Evolutionary conservation across 2,113 vertebrate species (phyloP), one percentile per base, ranked within the genome.

Genomic region (Octodon degus): DNA sequence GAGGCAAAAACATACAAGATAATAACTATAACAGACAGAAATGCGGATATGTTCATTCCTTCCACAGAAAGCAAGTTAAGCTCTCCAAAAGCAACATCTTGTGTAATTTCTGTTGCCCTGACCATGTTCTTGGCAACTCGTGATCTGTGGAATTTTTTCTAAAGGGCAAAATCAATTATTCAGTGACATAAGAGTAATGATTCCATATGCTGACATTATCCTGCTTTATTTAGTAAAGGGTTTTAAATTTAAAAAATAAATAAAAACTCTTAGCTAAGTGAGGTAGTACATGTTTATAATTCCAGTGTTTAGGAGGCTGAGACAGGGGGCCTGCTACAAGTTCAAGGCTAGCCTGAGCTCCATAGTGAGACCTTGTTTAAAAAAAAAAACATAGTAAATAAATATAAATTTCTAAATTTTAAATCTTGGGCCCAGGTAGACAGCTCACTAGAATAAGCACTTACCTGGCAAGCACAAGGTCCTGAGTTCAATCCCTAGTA

Each of bases 151-250:
- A 96, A 97, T 96, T 96, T 96, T 91, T 98, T 95, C 96, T 97
- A 96, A 97, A 96, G 95, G 93, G 94, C 93, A 95, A 97, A 96
- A 97, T 96, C 93, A 97, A 95, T 97, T 97, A 97, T 96, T 96
- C 93, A 95, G 90, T 96, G 91, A 94, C 95, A 95, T 91, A 92
- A 95, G 80, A 91, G 63, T 83, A 96, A 96, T 89, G 88, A 90
- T 40, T 95, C 43, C 62, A 82, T 65, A 67, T 79, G 72, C 70
- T 80, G 62, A 91, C 93, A 95, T 94, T 89, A 94, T 96, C 84
- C 92, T 25, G 60, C 63, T 97, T 93, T 94, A 88, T 86, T 95
- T 95, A 84, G 90, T 32, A 50, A 91, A 47, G 47, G 30, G 7
- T 95, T 97, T 82, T 62, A 82, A 96, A 97, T 63, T 63, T n/a